Conservation (phyloP, 2,113 vertebrate genomes). For the western clawed frog (Xenopus tropicalis) region DNA sequence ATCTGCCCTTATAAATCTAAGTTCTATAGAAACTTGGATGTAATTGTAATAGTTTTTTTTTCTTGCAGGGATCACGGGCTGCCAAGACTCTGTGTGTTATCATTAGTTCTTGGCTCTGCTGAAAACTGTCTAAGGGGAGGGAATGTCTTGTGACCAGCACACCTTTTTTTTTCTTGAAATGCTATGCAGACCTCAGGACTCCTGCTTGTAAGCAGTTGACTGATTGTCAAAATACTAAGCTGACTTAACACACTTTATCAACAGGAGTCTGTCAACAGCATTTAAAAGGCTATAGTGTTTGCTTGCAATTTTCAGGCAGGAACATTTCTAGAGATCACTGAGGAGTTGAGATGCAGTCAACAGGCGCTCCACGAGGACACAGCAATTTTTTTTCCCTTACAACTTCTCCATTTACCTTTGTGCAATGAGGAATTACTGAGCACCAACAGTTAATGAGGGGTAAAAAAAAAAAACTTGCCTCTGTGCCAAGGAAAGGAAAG, state of each 20-base stretch:
- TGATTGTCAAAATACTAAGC: slow-evolving; percentile 44
- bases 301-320: slow-evolving; percentile 45
- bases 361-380: slow-evolving; percentile 69
- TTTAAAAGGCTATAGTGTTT: slow-evolving; percentile 55
- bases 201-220: slow-evolving; percentile 1
- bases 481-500: slow-evolving; percentile 71
- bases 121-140: slow-evolving; percentile 33
- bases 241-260: slow-evolving; percentile 51
- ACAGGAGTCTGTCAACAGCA: slow-evolving; percentile 54
- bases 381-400: slow-evolving; percentile 72
- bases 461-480: slow-evolving; percentile 66
- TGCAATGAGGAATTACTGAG: slow-evolving; percentile 48
- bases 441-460: slow-evolving; percentile 59
- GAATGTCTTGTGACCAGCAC: slow-evolving; percentile 39
- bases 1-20: slow-evolving; percentile 50
- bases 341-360: slow-evolving; percentile 65
- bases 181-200: slow-evolving; percentile 35
- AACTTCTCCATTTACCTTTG: slow-evolving; percentile 72
- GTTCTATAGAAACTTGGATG: slow-evolving; percentile 44
- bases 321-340: slow-evolving; percentile 56
- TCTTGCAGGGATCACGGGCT: slow-evolving; percentile 33
- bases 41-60: slow-evolving; percentile 44
- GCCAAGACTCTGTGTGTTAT: slow-evolving; percentile 44
- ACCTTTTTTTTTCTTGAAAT: slow-evolving; percentile 44
- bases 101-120: slow-evolving; percentile 47